A percentile compares a stretch with the other conserved stretches of the same genome.
Conservation (phyloP, 1,140 invertebrate species). For the Rhopalosiphum maidis region DNA sequence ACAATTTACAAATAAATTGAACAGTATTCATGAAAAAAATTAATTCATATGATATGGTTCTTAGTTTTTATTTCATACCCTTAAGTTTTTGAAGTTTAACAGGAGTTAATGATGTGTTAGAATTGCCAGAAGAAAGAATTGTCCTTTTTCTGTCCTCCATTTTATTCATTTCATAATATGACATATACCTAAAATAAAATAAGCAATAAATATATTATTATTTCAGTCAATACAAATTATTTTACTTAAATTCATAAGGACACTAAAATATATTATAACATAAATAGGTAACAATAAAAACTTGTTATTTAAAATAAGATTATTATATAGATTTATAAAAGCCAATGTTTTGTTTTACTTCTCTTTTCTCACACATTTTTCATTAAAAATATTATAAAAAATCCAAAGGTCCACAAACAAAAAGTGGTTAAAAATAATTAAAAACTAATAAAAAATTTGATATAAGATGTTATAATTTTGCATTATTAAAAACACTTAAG, state of each 20-base stretch:
- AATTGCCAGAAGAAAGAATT: conserved; percentile 8
- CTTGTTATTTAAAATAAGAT: too few species aligned
- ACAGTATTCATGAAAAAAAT: background rate
- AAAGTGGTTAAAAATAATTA: too few species aligned
- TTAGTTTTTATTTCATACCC: conserved; percentile 52
- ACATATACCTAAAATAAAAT: background rate
- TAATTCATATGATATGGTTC: background rate
- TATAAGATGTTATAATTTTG: too few species aligned
- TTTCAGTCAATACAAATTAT: background rate
- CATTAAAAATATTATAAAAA: too few species aligned
- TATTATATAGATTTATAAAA: too few species aligned
- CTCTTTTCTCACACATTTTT: too few species aligned
- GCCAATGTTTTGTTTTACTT: too few species aligned
- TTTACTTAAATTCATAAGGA: background rate
- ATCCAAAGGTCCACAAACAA: too few species aligned
- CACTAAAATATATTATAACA: background rate
- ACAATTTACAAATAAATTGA: background rate
- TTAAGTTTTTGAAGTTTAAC: conserved; percentile 61
- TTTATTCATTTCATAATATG: conserved; percentile 35
- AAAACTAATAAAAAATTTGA: too few species aligned
- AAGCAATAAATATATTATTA: background rate
- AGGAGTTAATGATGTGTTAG: conserved; percentile 59
- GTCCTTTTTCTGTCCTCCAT: conserved; percentile 44
- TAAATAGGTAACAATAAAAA: background rate
- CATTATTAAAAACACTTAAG: too few species aligned